A percentile compares a stretch with the other conserved stretches of the same genome.
Conservation (phyloP, 2,888 invertebrate species). For the Lasioglossum villosulum region DNA sequence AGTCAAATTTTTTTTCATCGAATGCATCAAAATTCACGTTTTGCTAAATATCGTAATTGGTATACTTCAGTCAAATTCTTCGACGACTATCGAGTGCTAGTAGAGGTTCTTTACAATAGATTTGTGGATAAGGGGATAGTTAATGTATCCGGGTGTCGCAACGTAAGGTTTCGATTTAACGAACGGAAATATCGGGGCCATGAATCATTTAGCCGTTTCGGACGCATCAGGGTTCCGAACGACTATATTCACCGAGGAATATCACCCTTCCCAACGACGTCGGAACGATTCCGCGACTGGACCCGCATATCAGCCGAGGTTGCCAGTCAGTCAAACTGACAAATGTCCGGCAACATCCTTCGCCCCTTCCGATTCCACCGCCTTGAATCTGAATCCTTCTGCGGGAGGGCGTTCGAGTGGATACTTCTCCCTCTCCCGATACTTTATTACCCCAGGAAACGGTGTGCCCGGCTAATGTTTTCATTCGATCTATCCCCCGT, state of each 20-base stretch:
- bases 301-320: slow-evolving; percentile 72
- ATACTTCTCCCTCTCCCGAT: slow-evolving; percentile 16
- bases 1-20: too few species aligned
- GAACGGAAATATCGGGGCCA: slow-evolving; percentile 48
- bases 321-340: slow-evolving; percentile 69
- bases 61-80: not conserved
- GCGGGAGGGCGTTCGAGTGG: slow-evolving; percentile 16
- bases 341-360: slow-evolving; percentile 75
- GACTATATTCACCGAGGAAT: slow-evolving; percentile 66
- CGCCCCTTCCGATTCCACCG: slow-evolving; percentile 54
- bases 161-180: slow-evolving; percentile 36
- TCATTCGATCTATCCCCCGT: slow-evolving; percentile 15
- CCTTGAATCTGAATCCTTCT: slow-evolving; percentile 67
- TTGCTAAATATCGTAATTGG: too few species aligned
- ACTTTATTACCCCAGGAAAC: slow-evolving; percentile 20
- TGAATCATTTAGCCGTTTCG: slow-evolving; percentile 71
- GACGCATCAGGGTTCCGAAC: slow-evolving; percentile 71
- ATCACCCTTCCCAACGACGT: slow-evolving; percentile 75
- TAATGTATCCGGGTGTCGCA: slow-evolving; percentile 2
- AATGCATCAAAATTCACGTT: not conserved
- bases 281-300: slow-evolving; percentile 71
- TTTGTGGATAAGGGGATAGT: not conserved
- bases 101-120: not conserved
- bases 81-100: not conserved
- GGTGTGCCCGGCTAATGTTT: slow-evolving; percentile 26